These are phyloP conservation scores for Platyscapa corneri DNA, from an alignment of 1,140 invertebrate genomes.

Conservation along the genomic window DNA sequence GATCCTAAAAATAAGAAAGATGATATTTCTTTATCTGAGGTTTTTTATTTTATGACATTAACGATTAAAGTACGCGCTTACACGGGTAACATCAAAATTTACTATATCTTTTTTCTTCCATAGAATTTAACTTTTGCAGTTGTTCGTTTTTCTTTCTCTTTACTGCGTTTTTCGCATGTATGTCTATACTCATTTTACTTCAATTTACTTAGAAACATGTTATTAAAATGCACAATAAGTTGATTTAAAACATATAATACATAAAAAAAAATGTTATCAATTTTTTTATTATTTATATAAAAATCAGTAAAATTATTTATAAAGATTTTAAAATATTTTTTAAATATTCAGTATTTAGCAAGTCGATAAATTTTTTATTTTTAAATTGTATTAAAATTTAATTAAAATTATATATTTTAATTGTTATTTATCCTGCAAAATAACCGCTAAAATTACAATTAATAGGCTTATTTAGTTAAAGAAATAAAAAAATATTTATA, in stretches of 20 bases:
- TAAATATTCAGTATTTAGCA: too few relatives aligned
- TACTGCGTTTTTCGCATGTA: constrained; percentile 38
- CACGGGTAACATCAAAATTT: constrained; percentile 67
- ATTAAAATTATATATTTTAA: too few relatives aligned
- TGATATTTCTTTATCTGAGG: constrained; percentile 62
- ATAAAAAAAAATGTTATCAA: too few relatives aligned
- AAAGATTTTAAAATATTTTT: too few relatives aligned
- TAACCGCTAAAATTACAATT: too few relatives aligned
- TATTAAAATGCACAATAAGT: neutral
- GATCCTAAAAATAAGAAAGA: constrained; percentile 73
- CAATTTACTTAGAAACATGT: neutral
- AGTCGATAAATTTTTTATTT: too few relatives aligned
- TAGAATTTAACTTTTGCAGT: constrained; percentile 9
- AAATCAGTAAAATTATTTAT: too few relatives aligned
- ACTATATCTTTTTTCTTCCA: constrained; percentile 65
- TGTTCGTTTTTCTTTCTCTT: constrained; percentile 34
- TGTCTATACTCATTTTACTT: constrained; percentile 28
- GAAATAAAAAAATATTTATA: too few relatives aligned
- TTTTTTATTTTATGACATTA: neutral
- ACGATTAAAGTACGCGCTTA: constrained; percentile 63
- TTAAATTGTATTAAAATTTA: too few relatives aligned
- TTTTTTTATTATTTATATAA: too few relatives aligned
- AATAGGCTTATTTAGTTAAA: too few relatives aligned
- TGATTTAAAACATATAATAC: neutral
- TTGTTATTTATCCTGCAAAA: too few relatives aligned